A percentile compares a stretch with the other conserved stretches of the same genome.
Conservation (phyloP, 2,797 vertebrate species). For the Molossus alvarezi region DNA sequence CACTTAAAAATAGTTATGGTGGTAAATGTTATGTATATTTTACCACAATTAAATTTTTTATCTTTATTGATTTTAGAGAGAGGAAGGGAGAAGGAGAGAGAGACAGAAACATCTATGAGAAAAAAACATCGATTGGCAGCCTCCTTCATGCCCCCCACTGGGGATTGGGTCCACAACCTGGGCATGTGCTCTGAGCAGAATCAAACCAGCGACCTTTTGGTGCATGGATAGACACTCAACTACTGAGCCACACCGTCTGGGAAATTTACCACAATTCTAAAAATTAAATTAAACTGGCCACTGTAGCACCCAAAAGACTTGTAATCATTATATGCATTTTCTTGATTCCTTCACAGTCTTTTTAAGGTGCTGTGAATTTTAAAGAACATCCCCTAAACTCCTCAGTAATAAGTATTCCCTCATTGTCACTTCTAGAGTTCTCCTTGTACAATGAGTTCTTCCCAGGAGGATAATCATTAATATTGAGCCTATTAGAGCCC, state of each 20-base stretch:
- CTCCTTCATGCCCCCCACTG: too few species aligned
- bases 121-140: too few species aligned
- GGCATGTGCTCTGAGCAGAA: too few species aligned
- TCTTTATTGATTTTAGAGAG: too few species aligned
- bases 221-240: too few species aligned
- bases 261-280: neutral
- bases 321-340: neutral
- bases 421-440: neutral
- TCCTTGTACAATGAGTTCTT: constrained; percentile 50
- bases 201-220: too few species aligned
- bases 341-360: neutral
- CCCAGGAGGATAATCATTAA: constrained; percentile 54
- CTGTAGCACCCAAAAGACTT: neutral
- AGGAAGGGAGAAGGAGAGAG: too few species aligned
- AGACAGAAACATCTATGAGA: too few species aligned
- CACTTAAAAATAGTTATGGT: neutral
- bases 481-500: constrained; percentile 21
- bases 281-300: neutral
- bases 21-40: neutral
- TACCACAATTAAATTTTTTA: neutral
- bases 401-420: neutral
- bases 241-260: too few species aligned
- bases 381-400: constrained; percentile 2
- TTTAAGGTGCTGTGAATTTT: constrained; percentile 47
- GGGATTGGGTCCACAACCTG: too few species aligned